Evolutionary conservation across 2,113 vertebrate species (phyloP).

Genomic region (Pardalotus punctatus): DNA sequence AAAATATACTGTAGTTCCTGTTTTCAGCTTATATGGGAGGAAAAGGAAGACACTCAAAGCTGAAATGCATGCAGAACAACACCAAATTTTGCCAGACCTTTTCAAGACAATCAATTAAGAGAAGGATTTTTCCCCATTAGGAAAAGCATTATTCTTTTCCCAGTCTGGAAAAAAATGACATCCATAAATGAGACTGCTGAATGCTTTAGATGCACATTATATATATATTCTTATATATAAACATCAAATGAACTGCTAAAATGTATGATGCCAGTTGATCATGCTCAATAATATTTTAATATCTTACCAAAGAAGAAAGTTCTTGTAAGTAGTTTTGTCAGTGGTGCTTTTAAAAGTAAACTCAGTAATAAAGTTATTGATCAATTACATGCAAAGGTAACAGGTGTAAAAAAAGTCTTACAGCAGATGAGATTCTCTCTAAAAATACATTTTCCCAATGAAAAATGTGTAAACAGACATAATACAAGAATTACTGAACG

Average conservation of each 20-base stretch:
- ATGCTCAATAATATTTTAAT: neutral
- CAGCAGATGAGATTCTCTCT: neutral
- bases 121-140: neutral
- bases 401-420: neutral
- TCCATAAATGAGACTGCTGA: neutral
- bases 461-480: neutral
- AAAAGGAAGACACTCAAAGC: neutral
- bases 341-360: neutral
- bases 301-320: neutral
- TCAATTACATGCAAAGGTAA: neutral
- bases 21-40: neutral
- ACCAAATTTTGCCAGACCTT: neutral
- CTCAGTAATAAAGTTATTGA: neutral
- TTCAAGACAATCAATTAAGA: neutral
- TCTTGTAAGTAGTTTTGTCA: neutral
- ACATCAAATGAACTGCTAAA: neutral
- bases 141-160: neutral
- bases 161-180: neutral
- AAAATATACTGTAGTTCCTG: neutral
- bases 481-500: neutral
- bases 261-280: neutral
- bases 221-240: neutral
- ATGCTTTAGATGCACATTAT: neutral
- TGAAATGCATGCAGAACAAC: neutral
- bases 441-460: neutral